phyloP scores from a whole-genome alignment of 2,113 vertebrate genomes.

The Osmerus mordax region DNA sequence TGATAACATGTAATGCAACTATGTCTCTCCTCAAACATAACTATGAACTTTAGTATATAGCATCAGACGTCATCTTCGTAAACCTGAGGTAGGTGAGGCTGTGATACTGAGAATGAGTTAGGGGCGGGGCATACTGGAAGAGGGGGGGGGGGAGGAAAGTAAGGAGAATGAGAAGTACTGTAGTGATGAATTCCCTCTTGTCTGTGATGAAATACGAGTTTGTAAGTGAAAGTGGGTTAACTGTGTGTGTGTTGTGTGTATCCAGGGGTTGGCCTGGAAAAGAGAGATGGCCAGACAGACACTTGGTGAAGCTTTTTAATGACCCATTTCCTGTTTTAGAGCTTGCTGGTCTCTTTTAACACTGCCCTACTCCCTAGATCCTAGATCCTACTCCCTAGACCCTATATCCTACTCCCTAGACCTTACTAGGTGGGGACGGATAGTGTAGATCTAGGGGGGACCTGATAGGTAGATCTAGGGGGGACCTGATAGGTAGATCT shows the following conservation, averaged over 20 bases:
- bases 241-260: slow-evolving; percentile 19
- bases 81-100: too few relatives aligned
- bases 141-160: not conserved
- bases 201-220: slow-evolving; percentile 42
- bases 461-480: too few relatives aligned
- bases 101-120: too few relatives aligned
- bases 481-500: too few relatives aligned
- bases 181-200: slow-evolving; percentile 44
- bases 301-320: slow-evolving; percentile 27
- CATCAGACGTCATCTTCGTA: too few relatives aligned
- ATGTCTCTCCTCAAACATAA: too few relatives aligned
- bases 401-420: too few relatives aligned
- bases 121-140: not conserved
- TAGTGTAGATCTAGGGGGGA: too few relatives aligned
- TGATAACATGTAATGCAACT: too few relatives aligned
- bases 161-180: slow-evolving; percentile 15
- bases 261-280: slow-evolving; percentile 49
- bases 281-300: slow-evolving; percentile 50
- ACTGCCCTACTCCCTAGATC: not conserved
- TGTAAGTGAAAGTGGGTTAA: slow-evolving; percentile 48
- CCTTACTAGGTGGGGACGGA: too few relatives aligned
- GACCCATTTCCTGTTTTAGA: slow-evolving; percentile 45
- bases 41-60: too few relatives aligned
- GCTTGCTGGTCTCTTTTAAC: slow-evolving; percentile 1
- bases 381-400: too few relatives aligned